Percentiles rank a stretch among this genome's conserved stretches.
Evolutionary conservation across 2,797 vertebrate genomes (phyloP).

Genomic region (Phrynocephalus guinanensis): DNA sequence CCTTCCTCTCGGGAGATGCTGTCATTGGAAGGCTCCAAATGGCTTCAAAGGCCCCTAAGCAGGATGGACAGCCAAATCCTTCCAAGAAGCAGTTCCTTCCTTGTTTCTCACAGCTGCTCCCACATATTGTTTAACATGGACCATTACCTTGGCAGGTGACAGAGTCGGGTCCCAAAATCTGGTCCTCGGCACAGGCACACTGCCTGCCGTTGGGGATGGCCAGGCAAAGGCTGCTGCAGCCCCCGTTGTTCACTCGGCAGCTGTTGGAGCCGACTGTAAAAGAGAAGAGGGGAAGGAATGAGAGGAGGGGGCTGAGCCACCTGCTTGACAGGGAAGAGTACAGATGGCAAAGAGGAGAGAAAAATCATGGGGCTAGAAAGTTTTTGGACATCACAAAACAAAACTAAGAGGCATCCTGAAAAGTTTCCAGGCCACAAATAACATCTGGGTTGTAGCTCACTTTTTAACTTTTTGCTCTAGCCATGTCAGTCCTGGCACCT

Average conservation of each 20-base stretch:
- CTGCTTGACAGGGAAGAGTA: neutral
- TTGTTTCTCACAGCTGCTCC: neutral
- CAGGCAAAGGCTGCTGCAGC: constrained; percentile 96
- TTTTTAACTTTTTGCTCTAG: neutral
- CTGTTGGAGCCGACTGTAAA: constrained; percentile 86
- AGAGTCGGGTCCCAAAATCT: constrained; percentile 85
- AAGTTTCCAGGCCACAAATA: neutral
- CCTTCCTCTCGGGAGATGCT: no score
- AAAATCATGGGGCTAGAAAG: neutral
- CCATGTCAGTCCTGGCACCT: neutral
- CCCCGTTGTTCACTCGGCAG: constrained; percentile 92
- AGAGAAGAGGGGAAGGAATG: neutral
- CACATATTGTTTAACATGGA: neutral
- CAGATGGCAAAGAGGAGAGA: neutral
- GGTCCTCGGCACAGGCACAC: constrained; percentile 94
- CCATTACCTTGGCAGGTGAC: constrained; percentile 93
- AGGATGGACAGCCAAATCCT: neutral
- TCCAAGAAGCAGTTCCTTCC: neutral
- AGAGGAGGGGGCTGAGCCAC: neutral
- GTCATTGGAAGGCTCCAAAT: no score
- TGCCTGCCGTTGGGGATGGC: constrained; percentile 89
- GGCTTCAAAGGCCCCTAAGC: neutral
- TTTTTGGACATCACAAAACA: neutral
- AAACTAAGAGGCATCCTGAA: neutral
- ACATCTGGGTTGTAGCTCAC: neutral